Percentiles rank a stretch among this genome's conserved stretches.
Evolutionary conservation across 2,888 invertebrate species (phyloP).

Genomic region (Scelioninae gen. 1): DNA sequence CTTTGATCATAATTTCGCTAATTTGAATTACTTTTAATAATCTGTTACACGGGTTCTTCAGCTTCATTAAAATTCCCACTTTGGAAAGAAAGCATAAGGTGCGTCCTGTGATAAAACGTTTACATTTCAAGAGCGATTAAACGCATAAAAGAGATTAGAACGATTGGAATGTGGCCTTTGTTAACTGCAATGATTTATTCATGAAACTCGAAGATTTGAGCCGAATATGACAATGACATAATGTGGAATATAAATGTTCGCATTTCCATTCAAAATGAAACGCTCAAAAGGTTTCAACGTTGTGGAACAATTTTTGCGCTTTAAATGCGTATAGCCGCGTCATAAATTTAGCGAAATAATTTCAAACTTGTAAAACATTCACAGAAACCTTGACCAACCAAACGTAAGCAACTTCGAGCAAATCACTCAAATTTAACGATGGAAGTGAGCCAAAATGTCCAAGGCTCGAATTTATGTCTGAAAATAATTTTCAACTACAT

Average conservation of each 20-base stretch:
- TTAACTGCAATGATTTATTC: constrained; percentile 58
- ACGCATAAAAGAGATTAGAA: constrained; percentile 57
- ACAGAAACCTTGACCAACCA: constrained; percentile 41
- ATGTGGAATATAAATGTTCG: constrained; percentile 55
- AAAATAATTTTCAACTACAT: neutral
- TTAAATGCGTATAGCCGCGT: neutral
- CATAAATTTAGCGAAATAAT: constrained; percentile 27
- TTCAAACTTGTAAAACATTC: constrained; percentile 20
- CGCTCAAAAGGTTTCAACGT: constrained; percentile 17
- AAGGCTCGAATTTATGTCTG: constrained; percentile 27
- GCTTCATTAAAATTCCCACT: constrained; percentile 11
- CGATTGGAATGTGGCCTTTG: constrained; percentile 60
- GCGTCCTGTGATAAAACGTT: constrained; percentile 39
- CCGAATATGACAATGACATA: constrained; percentile 60
- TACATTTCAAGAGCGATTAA: constrained; percentile 52
- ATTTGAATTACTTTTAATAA: constrained; percentile 11
- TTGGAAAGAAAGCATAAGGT: constrained; percentile 30
- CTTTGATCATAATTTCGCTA: neutral
- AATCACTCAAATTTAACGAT: constrained; percentile 38
- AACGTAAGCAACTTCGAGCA: constrained; percentile 17
- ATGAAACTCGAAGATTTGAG: constrained; percentile 54
- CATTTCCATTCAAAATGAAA: constrained; percentile 44
- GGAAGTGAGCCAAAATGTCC: constrained; percentile 62
- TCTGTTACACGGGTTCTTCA: neutral
- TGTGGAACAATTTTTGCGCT: constrained; percentile 3